phyloP scores from a whole-genome alignment of 2,888 invertebrate genomes.

The Rotaria magnacalcarata region DNA sequence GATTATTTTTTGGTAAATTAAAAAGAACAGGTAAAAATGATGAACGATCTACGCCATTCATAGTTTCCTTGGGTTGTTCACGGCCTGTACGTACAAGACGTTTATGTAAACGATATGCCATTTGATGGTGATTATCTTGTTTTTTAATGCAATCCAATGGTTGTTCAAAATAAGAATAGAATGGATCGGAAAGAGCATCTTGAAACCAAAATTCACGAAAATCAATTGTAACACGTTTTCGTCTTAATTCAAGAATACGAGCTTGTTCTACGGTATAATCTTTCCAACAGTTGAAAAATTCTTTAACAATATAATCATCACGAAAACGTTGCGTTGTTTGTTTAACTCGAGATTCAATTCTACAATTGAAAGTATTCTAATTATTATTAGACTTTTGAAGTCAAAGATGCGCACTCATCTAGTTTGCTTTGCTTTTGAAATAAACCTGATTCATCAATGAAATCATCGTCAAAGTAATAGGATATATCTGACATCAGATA shows the following conservation, averaged over 20 bases:
- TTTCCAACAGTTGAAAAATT: slow-evolving; percentile 1
- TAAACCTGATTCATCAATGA: not conserved
- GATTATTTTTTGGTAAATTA: not conserved
- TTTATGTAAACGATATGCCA: slow-evolving; percentile 14
- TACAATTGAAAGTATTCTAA: not conserved
- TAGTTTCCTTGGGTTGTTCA: slow-evolving; percentile 3
- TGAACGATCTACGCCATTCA: not conserved
- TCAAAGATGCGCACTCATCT: not conserved
- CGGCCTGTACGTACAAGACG: not conserved
- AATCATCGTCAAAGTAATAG: not conserved
- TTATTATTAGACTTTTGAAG: not conserved
- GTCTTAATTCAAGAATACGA: not conserved
- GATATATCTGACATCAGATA: not conserved
- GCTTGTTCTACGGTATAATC: not conserved
- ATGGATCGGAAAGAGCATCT: not conserved
- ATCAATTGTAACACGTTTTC: not conserved
- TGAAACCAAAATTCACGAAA: slow-evolving; percentile 29
- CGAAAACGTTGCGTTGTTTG: not conserved
- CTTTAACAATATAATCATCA: slow-evolving; percentile 16
- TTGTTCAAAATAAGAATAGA: slow-evolving; percentile 8
- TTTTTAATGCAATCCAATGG: not conserved
- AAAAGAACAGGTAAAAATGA: not conserved
- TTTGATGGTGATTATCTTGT: not conserved
- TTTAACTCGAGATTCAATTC: not conserved
- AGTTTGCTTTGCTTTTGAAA: not conserved